Conservation (phyloP, 2,113 vertebrate species). For the Myocastor coypus region DNA sequence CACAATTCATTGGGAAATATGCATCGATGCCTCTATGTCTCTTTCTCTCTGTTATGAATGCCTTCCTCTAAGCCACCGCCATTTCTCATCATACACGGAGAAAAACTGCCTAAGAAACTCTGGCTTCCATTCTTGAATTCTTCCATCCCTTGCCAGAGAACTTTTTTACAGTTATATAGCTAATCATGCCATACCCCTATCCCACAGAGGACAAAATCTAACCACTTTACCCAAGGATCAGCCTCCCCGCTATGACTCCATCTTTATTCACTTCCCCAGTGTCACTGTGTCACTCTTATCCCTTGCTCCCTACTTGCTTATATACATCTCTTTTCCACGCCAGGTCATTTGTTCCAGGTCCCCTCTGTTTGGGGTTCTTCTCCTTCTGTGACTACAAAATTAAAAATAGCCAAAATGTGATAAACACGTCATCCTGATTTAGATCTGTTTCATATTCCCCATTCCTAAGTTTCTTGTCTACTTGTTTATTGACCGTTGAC, state of each 20-base stretch:
- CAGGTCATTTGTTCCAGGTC: not conserved
- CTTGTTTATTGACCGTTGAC: not conserved
- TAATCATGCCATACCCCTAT: not conserved
- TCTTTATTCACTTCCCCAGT: not conserved
- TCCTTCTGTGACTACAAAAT: not conserved
- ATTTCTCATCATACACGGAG: not conserved
- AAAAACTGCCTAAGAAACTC: not conserved
- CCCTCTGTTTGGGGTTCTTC: not conserved
- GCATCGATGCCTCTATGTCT: not conserved
- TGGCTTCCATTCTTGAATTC: not conserved
- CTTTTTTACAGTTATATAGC: not conserved
- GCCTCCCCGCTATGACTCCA: not conserved
- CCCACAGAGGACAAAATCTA: not conserved
- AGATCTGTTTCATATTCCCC: not conserved
- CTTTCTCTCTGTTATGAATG: not conserved
- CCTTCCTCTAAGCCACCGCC: not conserved
- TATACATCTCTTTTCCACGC: not conserved
- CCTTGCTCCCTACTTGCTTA: not conserved
- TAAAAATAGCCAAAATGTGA: not conserved
- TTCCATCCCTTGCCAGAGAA: not conserved
- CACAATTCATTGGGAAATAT: not conserved
- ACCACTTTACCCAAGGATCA: not conserved
- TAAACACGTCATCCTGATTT: not conserved
- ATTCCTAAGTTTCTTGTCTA: slow-evolving; percentile 1
- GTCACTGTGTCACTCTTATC: not conserved